Evolutionary conservation across 2,797 vertebrate species (phyloP), one percentile per base, ranked within the genome.

Genomic region (Bradypodion pumilum): DNA sequence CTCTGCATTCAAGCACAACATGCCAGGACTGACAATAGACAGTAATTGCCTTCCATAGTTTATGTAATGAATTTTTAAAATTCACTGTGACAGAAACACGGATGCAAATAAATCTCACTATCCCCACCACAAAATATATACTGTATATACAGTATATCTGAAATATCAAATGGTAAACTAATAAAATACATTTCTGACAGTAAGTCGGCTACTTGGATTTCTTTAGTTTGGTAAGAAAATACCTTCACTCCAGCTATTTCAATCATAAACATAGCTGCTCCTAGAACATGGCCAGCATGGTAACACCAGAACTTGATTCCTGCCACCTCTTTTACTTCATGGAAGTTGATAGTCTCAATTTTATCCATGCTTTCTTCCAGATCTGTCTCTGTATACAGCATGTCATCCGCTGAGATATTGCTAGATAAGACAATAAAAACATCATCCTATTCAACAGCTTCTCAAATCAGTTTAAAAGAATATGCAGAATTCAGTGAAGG

Each of bases 291-390:
- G 16, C 98, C 98, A 0, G 98, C 98, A 0, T 99, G 98, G 92
- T 99, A 99, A 90, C 98, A 99, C 98, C 98, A 99, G 92, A 99
- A 99, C 94, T 99, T 99, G 94, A 99, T 98, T 81, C 98, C 98
- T 0, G 98, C 98, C 88, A 99, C 98, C 73, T 99, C 98, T 87
- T 99, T 99, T 85, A 99, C 99, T 93, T 99, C 99, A 0, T 99
- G 99, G 91, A 99, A 99, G 94, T 99, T 99, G 92, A 99, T 98
- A 56, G 98, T 99, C 94, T 99, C 99, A 1, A 99, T 99, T 94
- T 99, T 99, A 87, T 99, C 98, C 98, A 98, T 99, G 95, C 98
- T 99, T 92, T 99, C 98, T 88, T 99, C 98, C 42, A 99, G 94
- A 91, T 99, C 98, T 0, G 97, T 98, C 93, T 99, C 99, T 1